phyloP scores from a whole-genome alignment of 2,888 invertebrate genomes.

The Dorcus hopei region DNA sequence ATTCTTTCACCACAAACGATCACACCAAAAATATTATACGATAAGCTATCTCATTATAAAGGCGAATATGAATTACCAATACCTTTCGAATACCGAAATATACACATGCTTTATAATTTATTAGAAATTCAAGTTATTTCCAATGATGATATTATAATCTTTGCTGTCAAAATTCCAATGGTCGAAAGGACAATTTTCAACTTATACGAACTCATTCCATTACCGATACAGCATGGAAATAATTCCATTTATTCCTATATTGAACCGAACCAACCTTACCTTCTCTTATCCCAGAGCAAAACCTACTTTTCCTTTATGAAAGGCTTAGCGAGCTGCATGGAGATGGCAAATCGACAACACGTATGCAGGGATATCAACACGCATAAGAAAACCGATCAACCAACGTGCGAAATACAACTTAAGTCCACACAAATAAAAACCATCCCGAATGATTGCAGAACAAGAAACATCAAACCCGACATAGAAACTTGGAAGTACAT shows the following conservation, averaged over 20 bases:
- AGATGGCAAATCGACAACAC: neutral
- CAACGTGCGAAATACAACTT: slow-evolving; percentile 1
- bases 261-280: neutral
- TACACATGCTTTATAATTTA: no score
- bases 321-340: slow-evolving; percentile 1
- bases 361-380: neutral
- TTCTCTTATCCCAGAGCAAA: slow-evolving; percentile 2
- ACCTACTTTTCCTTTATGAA: slow-evolving; percentile 5
- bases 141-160: slow-evolving; percentile 13
- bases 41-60: slow-evolving; percentile 16
- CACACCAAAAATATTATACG: slow-evolving; percentile 14
- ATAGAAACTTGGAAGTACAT: slow-evolving; percentile 22
- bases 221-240: slow-evolving; percentile 18
- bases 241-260: slow-evolving; percentile 8
- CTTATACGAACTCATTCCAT: slow-evolving; percentile 19
- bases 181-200: slow-evolving; percentile 13
- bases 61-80: slow-evolving; percentile 3
- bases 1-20: slow-evolving; percentile 20
- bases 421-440: neutral
- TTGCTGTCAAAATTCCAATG: slow-evolving; percentile 19
- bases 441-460: neutral
- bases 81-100: neutral
- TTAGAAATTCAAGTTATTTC: neutral
- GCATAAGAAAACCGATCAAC: neutral
- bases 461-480: slow-evolving; percentile 11